Evolutionary conservation across 2,888 invertebrate genomes (phyloP).

Genomic region (Apantesis nais): DNA sequence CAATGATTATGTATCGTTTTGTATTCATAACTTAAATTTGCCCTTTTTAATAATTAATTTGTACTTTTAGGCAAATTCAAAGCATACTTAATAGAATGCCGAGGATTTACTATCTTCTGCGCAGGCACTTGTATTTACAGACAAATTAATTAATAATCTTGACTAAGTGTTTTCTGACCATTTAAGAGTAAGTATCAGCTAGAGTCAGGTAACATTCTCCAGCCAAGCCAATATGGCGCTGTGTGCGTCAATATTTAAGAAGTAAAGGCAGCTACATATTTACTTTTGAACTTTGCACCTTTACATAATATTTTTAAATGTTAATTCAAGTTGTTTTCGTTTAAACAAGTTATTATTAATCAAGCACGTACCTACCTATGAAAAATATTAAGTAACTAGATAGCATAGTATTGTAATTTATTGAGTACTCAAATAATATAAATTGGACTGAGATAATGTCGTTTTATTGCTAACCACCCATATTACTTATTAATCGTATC

Average conservation of each 20-base stretch:
- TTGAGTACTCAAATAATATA: conserved; percentile 54
- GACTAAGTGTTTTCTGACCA: neutral
- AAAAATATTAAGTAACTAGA: conserved; percentile 40
- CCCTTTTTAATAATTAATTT: too few species aligned
- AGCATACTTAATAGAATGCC: neutral
- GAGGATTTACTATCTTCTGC: neutral
- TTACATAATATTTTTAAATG: conserved; percentile 23
- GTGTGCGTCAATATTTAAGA: conserved; percentile 4
- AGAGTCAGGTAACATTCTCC: neutral
- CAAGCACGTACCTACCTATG: conserved; percentile 21
- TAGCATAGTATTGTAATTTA: conserved; percentile 46
- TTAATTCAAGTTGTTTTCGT: conserved; percentile 35
- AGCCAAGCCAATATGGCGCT: conserved; percentile 12
- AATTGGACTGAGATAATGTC: conserved; percentile 53
- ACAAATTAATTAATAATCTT: neutral
- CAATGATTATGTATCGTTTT: too few species aligned
- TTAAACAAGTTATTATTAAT: conserved; percentile 20
- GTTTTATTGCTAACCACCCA: conserved; percentile 46
- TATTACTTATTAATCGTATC: conserved; percentile 3
- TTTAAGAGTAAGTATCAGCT: neutral
- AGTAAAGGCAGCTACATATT: conserved; percentile 25
- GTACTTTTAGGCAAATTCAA: too few species aligned
- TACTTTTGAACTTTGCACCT: conserved; percentile 19
- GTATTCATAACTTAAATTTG: too few species aligned
- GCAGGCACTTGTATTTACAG: neutral